Conservation (phyloP, 2,888 invertebrate genomes). For the Thalpophila matura region DNA sequence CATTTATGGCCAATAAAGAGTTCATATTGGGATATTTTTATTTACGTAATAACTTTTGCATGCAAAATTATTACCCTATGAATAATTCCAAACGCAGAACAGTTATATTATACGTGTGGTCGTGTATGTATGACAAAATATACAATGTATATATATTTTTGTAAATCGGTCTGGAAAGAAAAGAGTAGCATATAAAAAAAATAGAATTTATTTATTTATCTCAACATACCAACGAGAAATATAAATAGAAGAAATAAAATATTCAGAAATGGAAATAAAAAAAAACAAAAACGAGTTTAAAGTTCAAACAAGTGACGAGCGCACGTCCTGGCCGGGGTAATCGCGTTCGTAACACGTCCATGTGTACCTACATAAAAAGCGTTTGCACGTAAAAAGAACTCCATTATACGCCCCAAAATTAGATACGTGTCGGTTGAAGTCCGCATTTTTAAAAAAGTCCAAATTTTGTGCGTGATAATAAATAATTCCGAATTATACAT, state of each 20-base stretch:
- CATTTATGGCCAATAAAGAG: background rate
- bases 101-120: background rate
- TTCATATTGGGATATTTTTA: background rate
- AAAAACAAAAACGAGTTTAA: conserved; percentile 43
- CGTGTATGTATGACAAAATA: too few species aligned
- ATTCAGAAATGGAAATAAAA: conserved; percentile 48
- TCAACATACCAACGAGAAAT: background rate
- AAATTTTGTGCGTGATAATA: conserved; percentile 36
- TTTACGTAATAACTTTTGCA: background rate
- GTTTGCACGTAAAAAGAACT: conserved; percentile 73
- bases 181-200: background rate
- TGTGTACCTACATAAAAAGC: conserved; percentile 67
- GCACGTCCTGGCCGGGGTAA: conserved; percentile 47
- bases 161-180: background rate
- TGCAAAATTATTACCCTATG: background rate
- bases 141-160: background rate
- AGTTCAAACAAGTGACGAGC: conserved; percentile 56
- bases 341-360: conserved; percentile 63
- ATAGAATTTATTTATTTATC: background rate
- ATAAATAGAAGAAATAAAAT: conserved; percentile 18
- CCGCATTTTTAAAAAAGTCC: conserved; percentile 65
- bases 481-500: conserved; percentile 45
- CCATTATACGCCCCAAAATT: conserved; percentile 77
- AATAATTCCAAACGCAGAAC: conserved; percentile 3
- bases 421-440: conserved; percentile 68